A percentile compares a stretch with the other conserved stretches of the same genome.
These are phyloP conservation scores for Myotis lucifugus DNA, from an alignment of 2,113 vertebrate species.

Conservation along the genomic window DNA sequence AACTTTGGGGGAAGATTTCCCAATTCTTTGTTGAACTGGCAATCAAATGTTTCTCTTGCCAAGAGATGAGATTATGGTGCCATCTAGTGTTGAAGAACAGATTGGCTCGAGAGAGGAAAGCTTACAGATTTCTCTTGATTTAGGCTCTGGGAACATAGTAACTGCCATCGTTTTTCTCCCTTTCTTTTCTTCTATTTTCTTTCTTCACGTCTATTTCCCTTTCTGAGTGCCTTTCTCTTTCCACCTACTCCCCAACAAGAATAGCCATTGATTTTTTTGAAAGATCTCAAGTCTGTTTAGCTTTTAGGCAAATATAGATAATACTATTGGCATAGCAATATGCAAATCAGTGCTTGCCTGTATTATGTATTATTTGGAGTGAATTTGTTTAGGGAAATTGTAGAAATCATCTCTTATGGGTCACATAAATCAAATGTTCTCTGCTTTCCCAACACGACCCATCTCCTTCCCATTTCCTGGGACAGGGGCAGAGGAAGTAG, in stretches of 20 bases:
- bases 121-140: background rate
- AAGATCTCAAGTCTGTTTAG: background rate
- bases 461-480: background rate
- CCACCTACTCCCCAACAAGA: background rate
- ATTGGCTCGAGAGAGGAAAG: background rate
- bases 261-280: background rate
- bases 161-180: background rate
- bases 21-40: background rate
- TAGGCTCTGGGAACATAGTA: background rate
- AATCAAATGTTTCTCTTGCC: background rate
- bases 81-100: constrained; percentile 60
- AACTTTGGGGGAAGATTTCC: background rate
- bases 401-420: background rate
- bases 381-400: background rate
- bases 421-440: background rate
- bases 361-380: background rate
- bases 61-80: background rate
- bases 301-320: background rate
- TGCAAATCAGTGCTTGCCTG: background rate
- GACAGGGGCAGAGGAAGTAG: background rate
- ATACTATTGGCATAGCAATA: background rate
- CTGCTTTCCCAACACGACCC: background rate
- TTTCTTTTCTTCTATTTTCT: background rate
- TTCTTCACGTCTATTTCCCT: background rate
- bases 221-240: constrained; percentile 3